Conservation (phyloP, 2,113 vertebrate genomes). For the Cinclus cinclus region DNA sequence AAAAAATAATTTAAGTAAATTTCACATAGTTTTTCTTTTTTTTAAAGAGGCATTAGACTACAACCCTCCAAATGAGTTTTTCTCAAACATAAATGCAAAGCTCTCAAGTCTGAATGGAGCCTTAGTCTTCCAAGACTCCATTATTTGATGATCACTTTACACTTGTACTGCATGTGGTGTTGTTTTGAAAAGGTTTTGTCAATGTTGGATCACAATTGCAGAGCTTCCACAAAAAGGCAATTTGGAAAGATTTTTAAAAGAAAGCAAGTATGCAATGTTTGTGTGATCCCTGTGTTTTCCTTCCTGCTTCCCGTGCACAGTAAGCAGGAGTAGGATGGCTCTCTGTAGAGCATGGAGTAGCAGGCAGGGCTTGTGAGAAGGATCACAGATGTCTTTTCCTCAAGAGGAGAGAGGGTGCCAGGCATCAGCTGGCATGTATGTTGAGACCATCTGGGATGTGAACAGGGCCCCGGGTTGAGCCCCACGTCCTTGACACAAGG, state of each 20-base stretch:
- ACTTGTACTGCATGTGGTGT: not conserved
- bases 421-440: not conserved
- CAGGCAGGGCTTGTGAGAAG: not conserved
- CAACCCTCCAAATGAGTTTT: not conserved
- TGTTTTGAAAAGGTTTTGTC: not conserved
- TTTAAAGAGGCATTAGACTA: not conserved
- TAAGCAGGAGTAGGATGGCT: not conserved
- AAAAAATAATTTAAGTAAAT: not conserved
- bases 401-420: slow-evolving; percentile 24
- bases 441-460: slow-evolving; percentile 20
- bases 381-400: slow-evolving; percentile 30
- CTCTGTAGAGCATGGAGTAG: not conserved
- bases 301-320: not conserved
- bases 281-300: not conserved
- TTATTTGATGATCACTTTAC: not conserved
- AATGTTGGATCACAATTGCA: not conserved
- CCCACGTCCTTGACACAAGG: not conserved
- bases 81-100: not conserved
- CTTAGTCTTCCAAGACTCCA: not conserved
- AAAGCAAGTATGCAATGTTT: not conserved
- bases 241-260: not conserved
- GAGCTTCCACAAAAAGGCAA: not conserved
- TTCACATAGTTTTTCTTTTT: not conserved
- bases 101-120: not conserved
- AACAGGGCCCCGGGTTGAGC: not conserved